Percentiles rank a stretch among this genome's conserved stretches.
Evolutionary conservation across 1,140 invertebrate genomes (phyloP).

Genomic region (Lethrus apterus): DNA sequence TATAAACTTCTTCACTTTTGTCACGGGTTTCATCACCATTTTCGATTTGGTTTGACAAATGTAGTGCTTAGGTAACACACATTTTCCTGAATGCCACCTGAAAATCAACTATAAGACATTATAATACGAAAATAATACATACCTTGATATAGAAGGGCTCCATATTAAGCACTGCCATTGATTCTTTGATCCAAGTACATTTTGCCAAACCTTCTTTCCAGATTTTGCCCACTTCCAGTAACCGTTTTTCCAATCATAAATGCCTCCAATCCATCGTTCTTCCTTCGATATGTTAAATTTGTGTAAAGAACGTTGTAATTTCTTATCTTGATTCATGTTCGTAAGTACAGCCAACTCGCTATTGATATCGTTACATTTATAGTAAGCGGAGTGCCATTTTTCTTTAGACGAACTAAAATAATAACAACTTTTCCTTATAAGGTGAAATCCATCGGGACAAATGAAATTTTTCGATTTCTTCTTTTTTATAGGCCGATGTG

Average conservation of each 20-base stretch:
- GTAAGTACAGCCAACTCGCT: slow-evolving; percentile 1
- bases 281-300: background rate
- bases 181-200: background rate
- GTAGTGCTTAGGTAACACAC: slow-evolving; percentile 1
- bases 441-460: background rate
- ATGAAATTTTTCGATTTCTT: background rate
- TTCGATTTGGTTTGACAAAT: slow-evolving; percentile 9
- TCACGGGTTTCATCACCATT: too few species aligned
- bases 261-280: slow-evolving; percentile 4
- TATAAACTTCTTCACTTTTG: too few species aligned
- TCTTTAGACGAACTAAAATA: slow-evolving; percentile 1
- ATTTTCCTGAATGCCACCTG: slow-evolving; percentile 3
- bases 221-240: slow-evolving; percentile 5
- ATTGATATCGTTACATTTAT: slow-evolving; percentile 8
- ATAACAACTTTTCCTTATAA: slow-evolving; percentile 1
- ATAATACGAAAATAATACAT: background rate
- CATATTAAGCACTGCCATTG: slow-evolving; percentile 7
- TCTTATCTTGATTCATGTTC: background rate
- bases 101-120: background rate
- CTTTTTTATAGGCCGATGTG: background rate
- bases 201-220: background rate
- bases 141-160: background rate
- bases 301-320: background rate
- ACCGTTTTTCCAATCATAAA: slow-evolving; percentile 1
- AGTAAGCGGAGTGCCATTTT: slow-evolving; percentile 6